These are phyloP conservation scores for Apostichopus leukothele DNA, from an alignment of 53 echinoderm and acorn worm genomes.

Conservation along the genomic window DNA sequence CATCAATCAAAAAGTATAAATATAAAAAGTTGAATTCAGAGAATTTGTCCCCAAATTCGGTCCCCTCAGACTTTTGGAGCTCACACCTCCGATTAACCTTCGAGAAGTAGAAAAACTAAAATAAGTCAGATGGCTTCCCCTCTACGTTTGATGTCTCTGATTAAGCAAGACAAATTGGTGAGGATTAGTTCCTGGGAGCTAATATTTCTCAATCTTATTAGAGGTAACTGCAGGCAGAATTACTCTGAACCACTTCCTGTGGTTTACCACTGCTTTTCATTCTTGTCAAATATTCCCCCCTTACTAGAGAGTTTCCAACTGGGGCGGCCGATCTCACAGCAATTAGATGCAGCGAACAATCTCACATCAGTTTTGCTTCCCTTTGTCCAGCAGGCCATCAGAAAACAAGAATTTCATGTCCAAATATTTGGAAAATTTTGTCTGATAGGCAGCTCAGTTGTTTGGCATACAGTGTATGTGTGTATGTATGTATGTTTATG, in stretches of 20 bases:
- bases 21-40: no score
- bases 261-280: constrained; percentile 18
- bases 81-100: no score
- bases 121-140: neutral
- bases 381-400: neutral
- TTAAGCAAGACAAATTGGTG: constrained; percentile 42
- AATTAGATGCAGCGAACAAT: neutral
- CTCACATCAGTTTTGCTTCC: neutral
- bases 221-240: constrained; percentile 37
- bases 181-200: constrained; percentile 28
- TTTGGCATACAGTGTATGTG: no score
- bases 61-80: no score
- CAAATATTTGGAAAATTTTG: constrained; percentile 19
- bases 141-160: constrained; percentile 1
- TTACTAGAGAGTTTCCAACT: constrained; percentile 18
- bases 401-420: neutral
- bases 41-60: no score
- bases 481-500: no score
- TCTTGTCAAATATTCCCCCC: constrained; percentile 23
- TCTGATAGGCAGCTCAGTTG: neutral
- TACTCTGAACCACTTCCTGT: constrained; percentile 39
- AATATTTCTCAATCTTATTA: constrained; percentile 12
- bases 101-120: neutral
- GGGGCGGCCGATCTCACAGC: neutral
- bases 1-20: no score